Evolutionary conservation across 1,140 invertebrate species (phyloP).

Genomic region (Dolichoris vasculosae): DNA sequence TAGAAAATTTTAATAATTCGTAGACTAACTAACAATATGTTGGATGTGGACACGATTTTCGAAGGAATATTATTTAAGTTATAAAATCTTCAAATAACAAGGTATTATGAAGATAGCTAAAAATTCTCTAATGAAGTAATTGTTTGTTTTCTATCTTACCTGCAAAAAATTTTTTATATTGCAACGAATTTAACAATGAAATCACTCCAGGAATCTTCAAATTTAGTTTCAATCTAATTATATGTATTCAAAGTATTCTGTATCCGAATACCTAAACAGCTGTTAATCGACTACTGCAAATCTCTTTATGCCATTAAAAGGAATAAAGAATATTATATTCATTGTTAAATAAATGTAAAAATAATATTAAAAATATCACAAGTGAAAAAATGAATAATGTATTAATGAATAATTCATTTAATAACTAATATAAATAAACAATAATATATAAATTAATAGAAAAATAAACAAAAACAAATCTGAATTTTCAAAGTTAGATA

Average conservation of each 20-base stretch:
- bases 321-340: too few species aligned
- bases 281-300: too few species aligned
- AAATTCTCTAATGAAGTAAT: conserved; percentile 30
- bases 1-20: conserved; percentile 6
- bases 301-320: too few species aligned
- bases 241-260: conserved; percentile 32
- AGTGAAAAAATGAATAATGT: too few species aligned
- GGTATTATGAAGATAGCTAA: not conserved
- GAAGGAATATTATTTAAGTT: not conserved
- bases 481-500: too few species aligned
- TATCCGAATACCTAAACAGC: too few species aligned
- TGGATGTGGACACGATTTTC: not conserved
- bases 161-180: not conserved
- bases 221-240: conserved; percentile 43
- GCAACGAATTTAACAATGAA: not conserved
- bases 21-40: not conserved
- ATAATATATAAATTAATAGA: too few species aligned
- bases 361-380: too few species aligned
- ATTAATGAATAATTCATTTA: too few species aligned
- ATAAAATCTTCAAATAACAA: not conserved
- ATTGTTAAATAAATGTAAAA: too few species aligned
- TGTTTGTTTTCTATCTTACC: conserved; percentile 21
- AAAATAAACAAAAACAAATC: too few species aligned
- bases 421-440: too few species aligned
- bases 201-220: not conserved